Conservation (phyloP, 2,113 vertebrate genomes). For the Propithecus coquereli region DNA sequence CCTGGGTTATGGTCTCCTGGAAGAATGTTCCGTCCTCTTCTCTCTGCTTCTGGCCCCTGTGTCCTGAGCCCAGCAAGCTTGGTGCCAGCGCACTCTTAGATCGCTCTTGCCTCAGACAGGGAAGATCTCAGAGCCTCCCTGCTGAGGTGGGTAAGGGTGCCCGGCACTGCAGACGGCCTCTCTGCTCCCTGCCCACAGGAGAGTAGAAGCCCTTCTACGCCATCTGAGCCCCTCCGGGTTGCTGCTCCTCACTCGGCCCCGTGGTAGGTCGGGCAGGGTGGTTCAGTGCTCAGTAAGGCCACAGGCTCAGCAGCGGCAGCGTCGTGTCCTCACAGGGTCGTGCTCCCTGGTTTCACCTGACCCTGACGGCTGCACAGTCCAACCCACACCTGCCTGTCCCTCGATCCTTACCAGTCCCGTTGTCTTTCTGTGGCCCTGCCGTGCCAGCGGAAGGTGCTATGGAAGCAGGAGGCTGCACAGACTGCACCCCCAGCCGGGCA, state of each 20-base stretch:
- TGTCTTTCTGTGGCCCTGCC: neutral
- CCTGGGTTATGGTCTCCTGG: neutral
- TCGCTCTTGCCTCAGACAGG: neutral
- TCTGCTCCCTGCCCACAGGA: neutral
- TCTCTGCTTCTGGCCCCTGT: neutral
- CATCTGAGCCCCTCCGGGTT: accelerated
- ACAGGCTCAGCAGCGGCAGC: neutral
- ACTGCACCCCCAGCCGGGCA: accelerated
- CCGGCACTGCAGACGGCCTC: accelerated
- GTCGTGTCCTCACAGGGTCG: neutral
- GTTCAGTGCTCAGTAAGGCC: no score
- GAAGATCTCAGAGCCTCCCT: neutral
- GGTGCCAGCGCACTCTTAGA: neutral
- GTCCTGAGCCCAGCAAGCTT: neutral
- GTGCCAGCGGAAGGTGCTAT: accelerated
- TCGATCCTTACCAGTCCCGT: neutral
- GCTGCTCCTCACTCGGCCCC: neutral
- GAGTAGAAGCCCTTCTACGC: neutral
- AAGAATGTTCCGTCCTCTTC: neutral
- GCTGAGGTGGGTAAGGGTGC: neutral
- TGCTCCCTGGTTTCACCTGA: neutral
- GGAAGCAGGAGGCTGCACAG: neutral
- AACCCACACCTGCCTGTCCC: neutral
- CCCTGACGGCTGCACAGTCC: accelerated
- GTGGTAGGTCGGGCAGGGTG: no score